Conservation (phyloP, 2,113 vertebrate genomes). For the Hyla sarda region DNA sequence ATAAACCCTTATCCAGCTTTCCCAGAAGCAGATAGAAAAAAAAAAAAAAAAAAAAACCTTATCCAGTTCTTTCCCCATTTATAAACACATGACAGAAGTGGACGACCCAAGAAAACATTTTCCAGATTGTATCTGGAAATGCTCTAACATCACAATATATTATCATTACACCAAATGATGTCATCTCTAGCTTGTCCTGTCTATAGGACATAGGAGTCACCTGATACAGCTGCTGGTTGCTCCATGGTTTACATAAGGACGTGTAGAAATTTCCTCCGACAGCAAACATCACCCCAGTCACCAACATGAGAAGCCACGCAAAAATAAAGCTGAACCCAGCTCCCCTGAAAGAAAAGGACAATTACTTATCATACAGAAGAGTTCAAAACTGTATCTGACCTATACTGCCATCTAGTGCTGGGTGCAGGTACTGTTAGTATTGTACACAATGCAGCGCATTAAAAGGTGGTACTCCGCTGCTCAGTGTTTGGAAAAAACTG, state of each 20-base stretch:
- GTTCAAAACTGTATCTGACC: not conserved
- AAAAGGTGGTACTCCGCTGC: too few species aligned
- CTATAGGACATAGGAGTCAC: constrained; percentile 63
- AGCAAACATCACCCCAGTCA: constrained; percentile 77
- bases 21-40: too few species aligned
- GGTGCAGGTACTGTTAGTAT: not conserved
- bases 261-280: constrained; percentile 78
- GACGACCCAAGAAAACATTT: too few species aligned
- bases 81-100: not conserved
- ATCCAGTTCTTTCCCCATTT: too few species aligned
- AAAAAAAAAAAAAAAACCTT: too few species aligned
- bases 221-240: constrained; percentile 74
- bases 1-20: too few species aligned
- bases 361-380: not conserved
- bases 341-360: constrained; percentile 70
- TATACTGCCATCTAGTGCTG: constrained; percentile 9
- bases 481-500: too few species aligned
- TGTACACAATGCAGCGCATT: too few species aligned
- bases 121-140: too few species aligned
- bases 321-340: constrained; percentile 86
- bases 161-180: not conserved
- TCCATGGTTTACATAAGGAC: constrained; percentile 79
- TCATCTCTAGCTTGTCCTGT: not conserved
- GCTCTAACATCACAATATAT: too few species aligned
- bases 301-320: constrained; percentile 86